Base-by-base conservation (phyloP, 2,797 vertebrate genomes). In the Cryptoblepharus egeriae region DNA sequence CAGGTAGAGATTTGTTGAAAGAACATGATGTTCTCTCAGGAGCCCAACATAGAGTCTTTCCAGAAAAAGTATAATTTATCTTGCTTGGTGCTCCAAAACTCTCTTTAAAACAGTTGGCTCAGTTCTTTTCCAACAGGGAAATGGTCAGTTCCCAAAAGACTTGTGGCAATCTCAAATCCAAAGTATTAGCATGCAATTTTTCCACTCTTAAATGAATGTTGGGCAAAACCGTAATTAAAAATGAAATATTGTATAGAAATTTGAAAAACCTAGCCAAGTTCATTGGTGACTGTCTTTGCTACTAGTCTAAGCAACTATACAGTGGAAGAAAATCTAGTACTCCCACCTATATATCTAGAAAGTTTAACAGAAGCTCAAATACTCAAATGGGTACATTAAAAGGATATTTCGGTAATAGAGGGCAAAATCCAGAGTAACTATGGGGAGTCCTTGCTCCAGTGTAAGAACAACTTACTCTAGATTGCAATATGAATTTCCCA, bases 51-150 rank as follows among this genome's bases (percentile, higher is more conserved):
- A 79, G 26, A 39, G 35, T n/a, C 16, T 39, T 78, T 57, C 52
- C 16, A 28, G 26, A 16, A 7, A 5, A 9, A 30, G 20, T 26
- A 52, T 22, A 1, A 24, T 24, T 28, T 28, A 52, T n/a, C 37
- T 52, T 24, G 49, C 24, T 69, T 24, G 55, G 28, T 69, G 83
- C 81, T 90, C 85, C 83, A 74, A 76, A 82, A 55, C 77, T 70
- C 18, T 81, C 80, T 87, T 88, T 63, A 87, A 74, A 86, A 85
- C 90, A 92, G 89, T 87, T 93, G 88, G 79, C 71, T 71, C 90
- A 92, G 87, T 86, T 90, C 84, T 79, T 87, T 71, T 85, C 81
- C 5, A 0, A 35, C 72, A 86, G 85, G 83, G 84, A 69, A 39
- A 86, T 60, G 16, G 83, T 83, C 89, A 90, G 76, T 45, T 87